Evolutionary conservation across 2,888 invertebrate species (phyloP), one percentile per base, ranked within the genome.

Genomic region (Cephus nigrinus): DNA sequence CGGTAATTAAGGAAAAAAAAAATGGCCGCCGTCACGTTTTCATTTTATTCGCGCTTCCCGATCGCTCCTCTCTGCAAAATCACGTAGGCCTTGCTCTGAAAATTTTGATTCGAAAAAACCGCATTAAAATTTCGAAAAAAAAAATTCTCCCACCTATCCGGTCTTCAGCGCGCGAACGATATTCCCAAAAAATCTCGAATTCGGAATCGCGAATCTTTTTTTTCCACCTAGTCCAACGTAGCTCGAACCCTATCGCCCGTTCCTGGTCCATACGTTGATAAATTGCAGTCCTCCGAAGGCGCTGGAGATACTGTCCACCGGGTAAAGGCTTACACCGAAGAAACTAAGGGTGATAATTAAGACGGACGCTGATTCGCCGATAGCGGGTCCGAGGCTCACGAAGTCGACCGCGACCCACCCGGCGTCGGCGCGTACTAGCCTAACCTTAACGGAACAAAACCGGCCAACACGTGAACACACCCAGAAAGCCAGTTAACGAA

Each of bases 341-440:
- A 85, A 86, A 85, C 86, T 84, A 84, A 86, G 88, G 88, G 90
- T 88, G 90, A 91, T 91, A 91, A 91, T 91, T 91, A 91, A 91
- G 91, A 91, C 90, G 88, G 88, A 91, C 90, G 90, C 88, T 89
- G 91, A 91, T 91, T 88, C 84, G 87, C 86, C 86, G 90, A 90
- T 91, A 89, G 88, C 83, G 84, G 82, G 81, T 82, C 78, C 80
- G 83, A 12, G 82, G 84, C 85, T 84, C 88, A 86, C 86, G 86
- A 84, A 35, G 33, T 68, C 30, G 11, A 69, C 36, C 36, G 73
- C 68, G 76, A 76, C 33, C 73, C 55, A 76, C 73, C 34, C 76
- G 73, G 35, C 35, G 71, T 40, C 72, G 55, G 35, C 77, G 74
- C 36, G 69, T 23, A 71, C 31, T 30, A 23, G 23, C 55, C 23